Base-by-base conservation (phyloP, 2,888 invertebrate species). In the Macaria notata region DNA sequence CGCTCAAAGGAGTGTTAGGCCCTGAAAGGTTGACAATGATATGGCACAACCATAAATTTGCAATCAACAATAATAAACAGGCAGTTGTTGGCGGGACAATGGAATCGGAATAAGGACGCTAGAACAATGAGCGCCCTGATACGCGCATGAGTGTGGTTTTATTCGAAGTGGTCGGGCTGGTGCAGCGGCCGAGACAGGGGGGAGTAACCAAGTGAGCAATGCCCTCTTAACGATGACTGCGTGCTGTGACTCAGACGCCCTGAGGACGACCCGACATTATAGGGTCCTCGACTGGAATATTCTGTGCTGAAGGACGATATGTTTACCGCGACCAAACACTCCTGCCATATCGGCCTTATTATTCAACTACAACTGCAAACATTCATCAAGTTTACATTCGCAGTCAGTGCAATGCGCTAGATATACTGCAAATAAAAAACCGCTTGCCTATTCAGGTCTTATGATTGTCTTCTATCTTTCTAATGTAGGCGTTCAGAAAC, bases 281-380 rank as follows among this genome's bases (percentile, higher is more conserved):
- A 87, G 87, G 88, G 88, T 88, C 86, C 88, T 88, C 88, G 88
- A 88, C 89, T 87, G 86, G 76, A 72, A n/a, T n/a, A n/a, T n/a
- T n/a, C n/a, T n/a, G n/a, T 76, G 75, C 83, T 86, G 84, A 88
- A 89, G 89, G 88, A 86, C 88, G 75, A 73, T 71, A 69, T 86
- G 84, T 88, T 86, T 85, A 84, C 81, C 57, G 72, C 75, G 72
- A 74, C 65, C 70, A 74, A 73, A 76, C 73, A 66, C 73, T 74
- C 72, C 78, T 76, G 77, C 73, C 76, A 76, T 81, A 83, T 77
- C 75, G 57, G 56, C 59, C 50, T 63, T 65, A 60, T 70, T 70
- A 66, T 69, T 71, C 67, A 69, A 19, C 19, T 19, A 2, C 19
- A 62, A 68, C 4, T 8, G 3, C 41, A 41, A 8, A 41, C 33